Evolutionary conservation across 2,888 invertebrate genomes (phyloP).

Genomic region (Nephrotoma flavescens): DNA sequence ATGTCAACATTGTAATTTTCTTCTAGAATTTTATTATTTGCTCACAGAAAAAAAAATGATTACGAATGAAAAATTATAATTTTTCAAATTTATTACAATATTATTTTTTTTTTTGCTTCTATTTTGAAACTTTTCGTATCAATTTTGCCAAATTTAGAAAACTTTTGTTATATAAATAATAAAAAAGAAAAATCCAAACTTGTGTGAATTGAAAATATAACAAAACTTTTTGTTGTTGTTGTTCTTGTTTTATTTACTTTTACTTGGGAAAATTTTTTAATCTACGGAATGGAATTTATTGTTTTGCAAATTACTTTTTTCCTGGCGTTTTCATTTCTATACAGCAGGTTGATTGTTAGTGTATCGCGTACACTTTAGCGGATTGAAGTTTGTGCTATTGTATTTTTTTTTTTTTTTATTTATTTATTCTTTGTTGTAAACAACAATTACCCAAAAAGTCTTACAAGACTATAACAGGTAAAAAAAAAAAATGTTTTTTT

Average conservation of each 20-base stretch:
- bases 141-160: background rate
- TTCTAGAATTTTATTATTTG: background rate
- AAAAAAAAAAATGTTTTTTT: too few relatives aligned
- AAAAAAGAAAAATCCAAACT: background rate
- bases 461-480: too few relatives aligned
- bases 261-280: background rate
- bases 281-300: background rate
- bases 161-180: background rate
- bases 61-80: background rate
- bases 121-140: background rate
- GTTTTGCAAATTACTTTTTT: background rate
- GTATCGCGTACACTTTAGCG: background rate
- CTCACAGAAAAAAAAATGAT: background rate
- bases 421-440: too few relatives aligned
- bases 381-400: background rate
- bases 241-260: background rate
- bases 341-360: background rate
- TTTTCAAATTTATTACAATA: background rate
- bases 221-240: background rate
- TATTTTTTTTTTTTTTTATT: too few relatives aligned
- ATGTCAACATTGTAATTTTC: background rate
- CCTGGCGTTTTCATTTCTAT: background rate
- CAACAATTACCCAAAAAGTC: too few relatives aligned
- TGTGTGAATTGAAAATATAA: background rate
- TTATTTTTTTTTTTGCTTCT: background rate